These are phyloP conservation scores for Dermochelys coriacea DNA, from an alignment of 2,797 vertebrate genomes.

Conservation along the genomic window DNA sequence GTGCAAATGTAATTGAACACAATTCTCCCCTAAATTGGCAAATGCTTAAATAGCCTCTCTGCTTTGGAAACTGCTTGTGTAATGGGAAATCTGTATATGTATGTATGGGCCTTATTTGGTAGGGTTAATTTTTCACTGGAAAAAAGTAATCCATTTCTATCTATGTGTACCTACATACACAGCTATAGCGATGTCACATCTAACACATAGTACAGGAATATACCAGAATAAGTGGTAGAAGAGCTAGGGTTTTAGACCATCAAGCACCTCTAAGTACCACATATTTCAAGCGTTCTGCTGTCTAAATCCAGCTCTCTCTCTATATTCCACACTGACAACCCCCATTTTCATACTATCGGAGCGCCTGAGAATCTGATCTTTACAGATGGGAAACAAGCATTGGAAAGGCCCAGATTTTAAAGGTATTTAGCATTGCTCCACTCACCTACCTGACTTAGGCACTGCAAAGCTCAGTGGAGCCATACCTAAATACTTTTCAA, in stretches of 20 bases:
- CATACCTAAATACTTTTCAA: too few relatives aligned
- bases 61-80: not conserved
- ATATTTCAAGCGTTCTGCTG: not conserved
- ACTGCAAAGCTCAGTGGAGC: too few relatives aligned
- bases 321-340: not conserved
- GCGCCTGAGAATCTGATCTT: not conserved
- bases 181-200: not conserved
- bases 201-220: not conserved
- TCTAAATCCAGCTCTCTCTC: not conserved
- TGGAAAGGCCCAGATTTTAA: not conserved
- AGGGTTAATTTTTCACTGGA: not conserved
- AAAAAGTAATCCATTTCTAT: not conserved
- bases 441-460: too few relatives aligned
- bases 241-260: not conserved
- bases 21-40: not conserved
- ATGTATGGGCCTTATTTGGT: not conserved
- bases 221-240: not conserved
- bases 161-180: not conserved
- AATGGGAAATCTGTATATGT: not conserved
- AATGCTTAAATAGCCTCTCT: not conserved
- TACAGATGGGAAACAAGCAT: not conserved
- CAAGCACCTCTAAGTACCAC: not conserved
- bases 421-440: too few relatives aligned
- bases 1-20: not conserved
- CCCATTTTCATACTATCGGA: not conserved